phyloP scores from a whole-genome alignment of 2,113 vertebrate species.

The Euleptes europaea region DNA sequence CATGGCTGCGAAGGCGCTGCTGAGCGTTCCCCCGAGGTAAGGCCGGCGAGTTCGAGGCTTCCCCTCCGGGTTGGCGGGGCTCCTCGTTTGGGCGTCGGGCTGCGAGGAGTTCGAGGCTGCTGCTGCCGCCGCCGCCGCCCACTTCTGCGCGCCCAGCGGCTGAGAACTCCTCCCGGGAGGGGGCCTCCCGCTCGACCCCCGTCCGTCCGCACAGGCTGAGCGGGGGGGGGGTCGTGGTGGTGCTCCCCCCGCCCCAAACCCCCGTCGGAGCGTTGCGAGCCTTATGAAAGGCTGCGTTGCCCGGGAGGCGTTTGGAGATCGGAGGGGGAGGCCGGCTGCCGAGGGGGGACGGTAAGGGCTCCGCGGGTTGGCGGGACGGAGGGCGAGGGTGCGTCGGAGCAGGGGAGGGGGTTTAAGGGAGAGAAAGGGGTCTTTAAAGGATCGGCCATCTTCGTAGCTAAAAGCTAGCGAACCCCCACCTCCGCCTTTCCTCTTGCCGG shows the following conservation, averaged over 20 bases:
- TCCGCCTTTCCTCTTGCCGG: background rate
- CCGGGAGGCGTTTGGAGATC: too few species aligned
- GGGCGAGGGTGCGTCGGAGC: background rate
- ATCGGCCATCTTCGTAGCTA: background rate
- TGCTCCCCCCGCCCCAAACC: too few species aligned
- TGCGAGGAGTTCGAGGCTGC: background rate
- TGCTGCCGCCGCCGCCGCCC: background rate
- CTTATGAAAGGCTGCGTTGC: background rate
- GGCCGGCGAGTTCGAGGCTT: too few species aligned
- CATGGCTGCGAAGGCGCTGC: conserved; percentile 37
- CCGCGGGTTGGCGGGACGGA: background rate
- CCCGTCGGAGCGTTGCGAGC: background rate
- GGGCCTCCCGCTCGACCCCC: background rate
- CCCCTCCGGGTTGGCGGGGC: too few species aligned
- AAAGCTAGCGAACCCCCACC: background rate
- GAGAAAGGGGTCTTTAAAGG: too few species aligned
- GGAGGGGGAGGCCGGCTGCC: background rate
- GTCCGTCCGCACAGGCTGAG: background rate
- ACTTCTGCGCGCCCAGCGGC: background rate
- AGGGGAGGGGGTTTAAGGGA: background rate
- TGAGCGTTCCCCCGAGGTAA: conserved; percentile 48
- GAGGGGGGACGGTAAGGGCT: background rate
- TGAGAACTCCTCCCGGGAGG: background rate
- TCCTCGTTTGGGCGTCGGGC: background rate
- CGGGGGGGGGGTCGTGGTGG: background rate